phyloP scores from a whole-genome alignment of 1,140 invertebrate genomes.

The Alviniconcha marisindica region DNA sequence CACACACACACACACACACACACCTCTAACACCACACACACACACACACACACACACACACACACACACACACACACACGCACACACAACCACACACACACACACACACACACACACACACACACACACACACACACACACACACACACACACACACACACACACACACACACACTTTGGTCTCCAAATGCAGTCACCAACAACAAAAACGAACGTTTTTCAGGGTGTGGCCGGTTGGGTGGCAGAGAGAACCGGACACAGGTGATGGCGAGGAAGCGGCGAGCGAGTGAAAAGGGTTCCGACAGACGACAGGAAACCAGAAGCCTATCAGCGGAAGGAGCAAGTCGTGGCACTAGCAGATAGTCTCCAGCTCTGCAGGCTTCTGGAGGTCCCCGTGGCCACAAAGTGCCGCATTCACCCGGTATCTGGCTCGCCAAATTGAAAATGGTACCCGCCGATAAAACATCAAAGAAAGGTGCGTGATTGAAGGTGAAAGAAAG shows the following conservation, averaged over 20 bases:
- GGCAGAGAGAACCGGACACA: neutral
- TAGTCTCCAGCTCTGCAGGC: neutral
- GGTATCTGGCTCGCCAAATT: neutral
- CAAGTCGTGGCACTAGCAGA: too few relatives aligned
- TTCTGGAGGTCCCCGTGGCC: neutral
- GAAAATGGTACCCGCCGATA: neutral
- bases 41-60: neutral
- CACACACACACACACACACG: neutral
- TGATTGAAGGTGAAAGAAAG: constrained; percentile 26
- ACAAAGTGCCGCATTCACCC: neutral
- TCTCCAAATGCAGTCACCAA: too few relatives aligned
- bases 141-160: too few relatives aligned
- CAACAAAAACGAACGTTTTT: too few relatives aligned
- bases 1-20: neutral
- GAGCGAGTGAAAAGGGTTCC: neutral
- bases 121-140: neutral
- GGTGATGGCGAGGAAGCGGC: neutral
- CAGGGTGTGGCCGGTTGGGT: too few relatives aligned
- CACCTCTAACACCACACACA: neutral
- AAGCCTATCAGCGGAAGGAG: neutral
- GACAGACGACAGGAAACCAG: neutral
- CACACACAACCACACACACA: neutral
- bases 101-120: neutral
- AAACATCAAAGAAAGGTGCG: neutral
- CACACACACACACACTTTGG: too few relatives aligned